Base-by-base conservation (phyloP, 1,140 invertebrate genomes). In the Monomorium pharaonis region DNA sequence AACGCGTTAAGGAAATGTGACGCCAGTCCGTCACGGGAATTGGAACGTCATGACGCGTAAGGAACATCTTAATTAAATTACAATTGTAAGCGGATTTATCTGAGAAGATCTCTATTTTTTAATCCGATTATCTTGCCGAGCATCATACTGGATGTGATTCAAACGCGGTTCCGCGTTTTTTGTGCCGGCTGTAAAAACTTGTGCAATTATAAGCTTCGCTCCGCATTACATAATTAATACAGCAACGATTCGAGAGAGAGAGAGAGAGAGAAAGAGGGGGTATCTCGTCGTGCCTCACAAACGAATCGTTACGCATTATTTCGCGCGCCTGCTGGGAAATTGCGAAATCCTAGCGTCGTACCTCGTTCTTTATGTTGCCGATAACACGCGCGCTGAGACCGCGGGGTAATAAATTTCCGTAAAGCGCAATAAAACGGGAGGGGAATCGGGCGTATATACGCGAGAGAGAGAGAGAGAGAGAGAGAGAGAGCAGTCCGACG, bases 391-490 rank as follows among this genome's bases (percentile, higher is more conserved):
- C 37, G 37, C 42, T 44, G 67, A 60, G 42, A 83, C 78, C 67
- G 67, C 78, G 18, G 58, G 24, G 67, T 72, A 83, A 83, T 83
- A 83, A 83, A 83, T 83, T 83, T 83, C 51, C 12, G 65, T 33
- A 83, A 83, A 83, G 37, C 51, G 51, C 67, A 72, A 47, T 83
- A 47, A 83, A 83, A 83, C 51, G 37, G n/a, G n/a, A n/a, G n/a
- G 18, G 10, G 18, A 27, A 83, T 83, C 78, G 21, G 24, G 63
- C 33, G n/a, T 54, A n/a, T n/a, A n/a, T n/a, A 24, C 42, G 58
- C 42, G 62, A 80, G 62, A 80, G 76, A 72, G 47, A n/a, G n/a
- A n/a, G n/a, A n/a, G n/a, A n/a, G n/a, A n/a, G n/a, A n/a, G n/a
- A n/a, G n/a, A n/a, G n/a, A n/a, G n/a, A n/a, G 33, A 47, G 62